Evolutionary conservation across 2,113 vertebrate species (phyloP), one percentile per base, ranked within the genome.

Genomic region (Etheostoma cragini): DNA sequence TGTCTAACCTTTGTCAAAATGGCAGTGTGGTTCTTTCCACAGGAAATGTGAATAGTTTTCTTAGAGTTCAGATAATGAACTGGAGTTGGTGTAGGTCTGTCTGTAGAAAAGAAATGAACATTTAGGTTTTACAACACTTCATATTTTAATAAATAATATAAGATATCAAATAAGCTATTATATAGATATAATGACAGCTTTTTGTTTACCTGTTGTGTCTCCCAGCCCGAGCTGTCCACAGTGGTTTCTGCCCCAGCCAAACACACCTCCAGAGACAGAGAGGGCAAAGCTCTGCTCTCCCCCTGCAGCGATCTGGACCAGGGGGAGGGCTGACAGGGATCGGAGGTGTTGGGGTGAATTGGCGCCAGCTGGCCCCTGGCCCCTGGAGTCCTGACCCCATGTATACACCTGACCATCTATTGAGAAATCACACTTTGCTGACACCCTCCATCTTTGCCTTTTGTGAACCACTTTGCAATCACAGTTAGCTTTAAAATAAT

Each of bases 1-100:
- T 14, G 47, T 69, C 62, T 67, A 12, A 99, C 97, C 97, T 97
- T 97, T 0, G 97, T 98, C 73, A 98, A 86, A 70, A 95, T 92
- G 76, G 96, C 97, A 67, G 97, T 98, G 81, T 99, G 97, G 84
- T 97, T 96, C 87, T 96, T 95, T 92, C 98, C 98, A 95, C 97
- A 98, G 83, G 96, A 96, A 86, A 99, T 92, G 82, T 95, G 94
- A 92, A 96, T 89, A 26, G 95, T 94, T 93, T 97, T 97, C 95
- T 97, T 98, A 90, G 87, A 93, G 91, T 95, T 94, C 77, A 99
- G 87, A 42, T 88, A 94, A 78, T 94, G 96, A 5, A 98, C 93
- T 85, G 94, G 88, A 0, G 94, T 94, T 82, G 97, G 97, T 89
- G 93, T 91, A 42, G 93, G 91, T 76, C 96, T 95, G 92, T 98